Conservation (phyloP, 2,797 vertebrate genomes). For the Buceros bicornis region DNA sequence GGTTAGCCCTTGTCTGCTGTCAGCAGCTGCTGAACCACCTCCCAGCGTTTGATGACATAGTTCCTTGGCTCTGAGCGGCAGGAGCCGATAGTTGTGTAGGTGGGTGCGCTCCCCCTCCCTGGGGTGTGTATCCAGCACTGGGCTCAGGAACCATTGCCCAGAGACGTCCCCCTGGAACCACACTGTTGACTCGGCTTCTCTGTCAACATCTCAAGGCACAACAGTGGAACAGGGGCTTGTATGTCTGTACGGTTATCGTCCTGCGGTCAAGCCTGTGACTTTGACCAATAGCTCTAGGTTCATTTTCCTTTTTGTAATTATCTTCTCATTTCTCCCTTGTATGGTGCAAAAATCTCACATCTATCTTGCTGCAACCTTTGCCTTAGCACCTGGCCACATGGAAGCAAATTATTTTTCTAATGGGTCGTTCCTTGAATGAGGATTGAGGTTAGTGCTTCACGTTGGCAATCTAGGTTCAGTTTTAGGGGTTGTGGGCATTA, state of each 20-base stretch:
- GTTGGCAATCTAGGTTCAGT: background rate
- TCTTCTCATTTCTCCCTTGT: background rate
- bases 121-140: background rate
- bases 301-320: background rate
- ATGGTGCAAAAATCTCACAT: background rate
- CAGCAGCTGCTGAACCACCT: constrained; percentile 36
- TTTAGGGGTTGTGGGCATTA: background rate
- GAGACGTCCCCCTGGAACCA: background rate
- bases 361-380: background rate
- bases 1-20: constrained; percentile 24
- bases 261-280: background rate
- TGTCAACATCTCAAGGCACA: background rate
- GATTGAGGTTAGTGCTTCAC: background rate
- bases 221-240: accelerated
- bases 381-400: background rate
- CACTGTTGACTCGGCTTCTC: background rate
- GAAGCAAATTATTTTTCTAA: background rate
- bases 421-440: background rate
- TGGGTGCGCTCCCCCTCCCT: accelerated
- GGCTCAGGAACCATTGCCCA: background rate
- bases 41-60: background rate
- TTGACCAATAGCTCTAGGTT: background rate
- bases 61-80: background rate
- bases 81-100: background rate
- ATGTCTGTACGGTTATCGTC: background rate